Base-by-base conservation (phyloP, 2,888 invertebrate species). In the Apodemia mormo region DNA sequence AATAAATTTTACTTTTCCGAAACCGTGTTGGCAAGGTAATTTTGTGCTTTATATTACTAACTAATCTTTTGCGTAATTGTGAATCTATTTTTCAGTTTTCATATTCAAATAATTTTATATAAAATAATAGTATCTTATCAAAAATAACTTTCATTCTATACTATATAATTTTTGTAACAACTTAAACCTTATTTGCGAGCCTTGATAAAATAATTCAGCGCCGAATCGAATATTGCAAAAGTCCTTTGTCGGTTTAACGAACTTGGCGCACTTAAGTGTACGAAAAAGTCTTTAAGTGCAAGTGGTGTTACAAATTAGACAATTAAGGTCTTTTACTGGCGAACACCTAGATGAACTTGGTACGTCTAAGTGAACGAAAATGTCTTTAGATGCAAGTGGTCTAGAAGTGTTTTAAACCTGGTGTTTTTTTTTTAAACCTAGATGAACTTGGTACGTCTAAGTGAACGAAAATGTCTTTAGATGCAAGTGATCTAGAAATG, bases 11-110 rank as follows among this genome's bases (percentile, higher is more conserved):
- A 40, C 40, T 40, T 40, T 40, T 40, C 8, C 40, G 14, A 8
- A 56, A 22, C 22, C 56, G 29, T 56, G 56, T 56, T 56, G 56
- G 56, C 56, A 22, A 56, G 56, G 56, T 56, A 29, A 56, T 54
- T n/a, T 54, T n/a, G 22, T n/a, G 9, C 40, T 40, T 9, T 9
- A 40, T 40, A 40, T 40, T 40, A 8, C 9, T 40, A 40, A 40
- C 40, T 9, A 40, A 40, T 40, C 40, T 40, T 40, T 40, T 40
- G 40, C 40, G 9, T 7, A 40, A 40, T 40, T 40, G 8, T 40
- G 40, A 40, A 40, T 74, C n/a, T 76, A 22, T 22, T 22, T 9
- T 40, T 2, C 9, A 40, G 22, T 76, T 68, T 9, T 40, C 40
- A 9, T 40, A 9, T 40, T 40, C 9, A 8, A 40, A 40, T 40